These are phyloP conservation scores for Lottia gigantea DNA, from an alignment of 2,888 invertebrate genomes.

Conservation along the genomic window DNA sequence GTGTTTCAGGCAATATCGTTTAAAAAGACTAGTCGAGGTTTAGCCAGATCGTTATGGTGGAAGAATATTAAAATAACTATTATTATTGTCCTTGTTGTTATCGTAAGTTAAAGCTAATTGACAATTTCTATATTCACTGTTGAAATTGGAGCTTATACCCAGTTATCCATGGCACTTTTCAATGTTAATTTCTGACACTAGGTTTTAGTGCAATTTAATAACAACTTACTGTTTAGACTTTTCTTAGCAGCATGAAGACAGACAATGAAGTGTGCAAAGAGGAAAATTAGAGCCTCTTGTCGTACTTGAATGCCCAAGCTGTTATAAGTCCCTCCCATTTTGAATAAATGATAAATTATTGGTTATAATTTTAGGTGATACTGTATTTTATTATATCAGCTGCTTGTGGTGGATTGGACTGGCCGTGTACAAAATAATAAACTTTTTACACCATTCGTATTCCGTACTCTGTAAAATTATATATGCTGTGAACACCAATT, in stretches of 20 bases:
- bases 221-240: too few relatives aligned
- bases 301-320: too few relatives aligned
- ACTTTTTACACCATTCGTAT: too few relatives aligned
- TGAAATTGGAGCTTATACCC: neutral
- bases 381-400: conserved; percentile 88
- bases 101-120: conserved; percentile 71
- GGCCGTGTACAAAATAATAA: conserved; percentile 56
- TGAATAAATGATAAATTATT: too few relatives aligned
- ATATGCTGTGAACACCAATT: too few relatives aligned
- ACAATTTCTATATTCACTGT: neutral
- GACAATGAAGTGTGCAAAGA: neutral
- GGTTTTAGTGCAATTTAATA: too few relatives aligned
- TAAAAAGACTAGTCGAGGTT: conserved; percentile 84
- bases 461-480: too few relatives aligned
- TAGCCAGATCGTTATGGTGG: conserved; percentile 91
- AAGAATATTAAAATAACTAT: conserved; percentile 91
- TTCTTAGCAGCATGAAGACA: too few relatives aligned
- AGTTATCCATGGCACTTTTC: too few relatives aligned
- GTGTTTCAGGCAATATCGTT: conserved; percentile 85
- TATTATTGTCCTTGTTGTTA: conserved; percentile 76
- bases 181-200: too few relatives aligned
- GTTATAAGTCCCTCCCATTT: too few relatives aligned
- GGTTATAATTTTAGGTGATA: conserved; percentile 71
- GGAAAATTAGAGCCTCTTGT: neutral
- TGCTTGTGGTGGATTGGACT: conserved; percentile 77